Evolutionary conservation across 2,888 invertebrate species (phyloP), one percentile per base, ranked within the genome.

Genomic region (Chrysolina americana): DNA sequence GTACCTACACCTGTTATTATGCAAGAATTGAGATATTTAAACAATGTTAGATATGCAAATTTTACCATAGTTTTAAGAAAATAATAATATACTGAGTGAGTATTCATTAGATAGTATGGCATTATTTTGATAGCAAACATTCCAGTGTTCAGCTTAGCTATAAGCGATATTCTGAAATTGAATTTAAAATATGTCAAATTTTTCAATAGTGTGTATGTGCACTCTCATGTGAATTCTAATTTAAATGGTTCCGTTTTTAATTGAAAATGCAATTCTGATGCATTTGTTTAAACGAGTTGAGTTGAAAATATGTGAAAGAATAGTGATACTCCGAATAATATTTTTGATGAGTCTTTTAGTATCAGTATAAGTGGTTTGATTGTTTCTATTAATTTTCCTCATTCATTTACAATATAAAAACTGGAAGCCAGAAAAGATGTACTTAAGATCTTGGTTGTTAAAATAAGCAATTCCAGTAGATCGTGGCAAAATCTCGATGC

Each of bases 11-110:
- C 59, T 59, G 59, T 59, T 59, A 59, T 59, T 36, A 10, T 59
- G 59, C 59, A 59, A 59, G 59, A 59, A 59, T 36, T 59, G 15
- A 59, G 13, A 36, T 59, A 59, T 59, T 59, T 59, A 59, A 17
- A 59, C 28, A 59, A 59, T 59, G 59, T 59, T 59, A 36, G 59
- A 59, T 28, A 28, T 59, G 59, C 59, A 59, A 59, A 59, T 59
- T 59, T 36, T 59, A 59, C 15, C 28, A 19, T 59, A 59, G 28
- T 36, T 59, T 23, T 59, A 59, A 28, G 59, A 6, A n/a, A 21
- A 59, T 23, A 28, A 59, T 59, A 8, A n/a, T 59, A 56, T 48
- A 15, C 19, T 56, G 23, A 56, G 56, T 56, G 48, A 48, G 48
- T 48, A 48, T 48, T 48, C 48, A n/a, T 48, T 48, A 56, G 56